Conservation (phyloP, 2,113 vertebrate species). For the Tautogolabrus adspersus region DNA sequence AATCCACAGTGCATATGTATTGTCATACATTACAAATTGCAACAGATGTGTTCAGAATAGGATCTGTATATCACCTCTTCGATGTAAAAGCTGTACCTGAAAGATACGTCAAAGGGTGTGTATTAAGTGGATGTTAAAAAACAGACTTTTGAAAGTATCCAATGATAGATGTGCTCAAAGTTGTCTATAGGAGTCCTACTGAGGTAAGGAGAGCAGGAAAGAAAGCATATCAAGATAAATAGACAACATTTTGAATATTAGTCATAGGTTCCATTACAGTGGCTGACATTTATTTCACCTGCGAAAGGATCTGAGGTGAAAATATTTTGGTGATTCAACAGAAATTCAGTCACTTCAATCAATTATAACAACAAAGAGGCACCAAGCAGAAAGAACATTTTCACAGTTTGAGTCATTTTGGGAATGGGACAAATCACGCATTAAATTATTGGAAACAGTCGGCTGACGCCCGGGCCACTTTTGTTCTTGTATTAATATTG, state of each 20-base stretch:
- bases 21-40: too few species aligned
- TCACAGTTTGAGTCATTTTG: constrained; percentile 1
- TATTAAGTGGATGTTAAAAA: too few species aligned
- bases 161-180: too few species aligned
- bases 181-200: too few species aligned
- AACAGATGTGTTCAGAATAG: too few species aligned
- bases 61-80: too few species aligned
- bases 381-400: background rate
- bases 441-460: constrained; percentile 21
- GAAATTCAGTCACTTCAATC: constrained; percentile 7
- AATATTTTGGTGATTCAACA: background rate
- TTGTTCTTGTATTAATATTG: constrained; percentile 25
- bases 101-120: too few species aligned
- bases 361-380: background rate
- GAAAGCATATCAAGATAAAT: background rate
- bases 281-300: background rate
- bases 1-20: too few species aligned
- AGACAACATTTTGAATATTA: background rate
- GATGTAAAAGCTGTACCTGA: too few species aligned
- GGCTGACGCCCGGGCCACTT: background rate
- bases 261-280: background rate
- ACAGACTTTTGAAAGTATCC: too few species aligned
- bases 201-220: background rate
- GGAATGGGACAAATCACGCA: constrained; percentile 1
- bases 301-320: background rate